Conservation (phyloP, 2,113 vertebrate genomes). For the Nasalis larvatus region DNA sequence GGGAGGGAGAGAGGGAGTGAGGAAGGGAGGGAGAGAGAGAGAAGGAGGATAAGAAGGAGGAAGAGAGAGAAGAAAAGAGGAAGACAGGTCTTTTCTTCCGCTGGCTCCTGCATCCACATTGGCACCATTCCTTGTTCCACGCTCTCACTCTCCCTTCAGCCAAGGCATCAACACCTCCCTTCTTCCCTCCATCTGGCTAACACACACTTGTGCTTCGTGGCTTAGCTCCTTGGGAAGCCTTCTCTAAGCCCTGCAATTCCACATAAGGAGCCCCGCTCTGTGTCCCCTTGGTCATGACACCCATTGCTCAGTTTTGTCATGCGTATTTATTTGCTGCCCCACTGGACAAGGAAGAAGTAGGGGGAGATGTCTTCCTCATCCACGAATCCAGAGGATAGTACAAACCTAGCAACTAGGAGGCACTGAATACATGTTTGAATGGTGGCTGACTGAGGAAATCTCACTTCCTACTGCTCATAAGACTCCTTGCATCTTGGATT, state of each 20-base stretch:
- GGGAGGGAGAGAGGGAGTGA: background rate
- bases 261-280: rapidly evolving
- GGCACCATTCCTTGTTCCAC: background rate
- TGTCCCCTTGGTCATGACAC: rapidly evolving
- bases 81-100: background rate
- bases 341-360: background rate
- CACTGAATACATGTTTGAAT: background rate
- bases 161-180: background rate
- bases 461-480: background rate
- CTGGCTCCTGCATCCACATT: background rate
- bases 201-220: rapidly evolving
- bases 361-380: background rate
- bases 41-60: no score
- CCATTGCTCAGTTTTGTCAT: background rate
- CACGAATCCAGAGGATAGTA: background rate
- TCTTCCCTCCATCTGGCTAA: background rate
- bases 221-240: background rate
- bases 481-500: background rate
- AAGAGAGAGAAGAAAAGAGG: background rate
- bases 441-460: background rate
- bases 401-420: background rate
- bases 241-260: background rate
- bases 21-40: no score
- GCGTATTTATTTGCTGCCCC: background rate
- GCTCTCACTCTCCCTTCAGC: rapidly evolving